Evolutionary conservation across 2,113 vertebrate species (phyloP), one percentile per base, ranked within the genome.

Genomic region (Ancistrus triradiatus): DNA sequence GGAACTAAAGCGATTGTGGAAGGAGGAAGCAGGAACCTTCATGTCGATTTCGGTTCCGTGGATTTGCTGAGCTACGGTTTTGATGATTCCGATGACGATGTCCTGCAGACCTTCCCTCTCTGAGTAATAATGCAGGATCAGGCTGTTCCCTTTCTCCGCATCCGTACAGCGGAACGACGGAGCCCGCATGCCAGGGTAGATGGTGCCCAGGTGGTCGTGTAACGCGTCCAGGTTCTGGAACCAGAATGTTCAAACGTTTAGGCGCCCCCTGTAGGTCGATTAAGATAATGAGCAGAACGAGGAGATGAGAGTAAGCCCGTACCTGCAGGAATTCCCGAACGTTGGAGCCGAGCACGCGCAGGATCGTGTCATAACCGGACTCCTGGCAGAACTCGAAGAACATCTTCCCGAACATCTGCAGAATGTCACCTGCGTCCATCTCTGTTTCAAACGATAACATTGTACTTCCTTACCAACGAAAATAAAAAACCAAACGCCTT

Each of bases 331-430:
- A 99, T 77, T 99, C 96, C 56, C 95, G 89, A 67, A 99, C 96
- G 49, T 99, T 98, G 43, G 95, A 99, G 59, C 95, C 96, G 70
- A 99, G 80, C 42, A 99, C 96, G 3, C 94, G 90, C 11, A 99
- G 78, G 76, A 99, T 98, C 60, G 95, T 99, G 69, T 99, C 96
- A 63, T 99, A 99, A 72, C 96, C 96, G 24, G 96, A 98, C 79
- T 99, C 96, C 82, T 99, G 96, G 79, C 96, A 99, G 86, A 97
- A 99, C 63, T 98, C 95, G 73, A 99, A 98, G 85, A 99, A 99
- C 96, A 99, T 99, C 86, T 99, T 98, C 46, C 96, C 95, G 79
- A 99, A 99, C 92, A 97, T 90, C 15, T 98, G 96, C 74, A 99
- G 88, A 78, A 99, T 99, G 76, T 93, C 93, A 17, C 96, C 95